Conservation (phyloP, 2,888 invertebrate species). For the Alviniconcha strummeri region DNA sequence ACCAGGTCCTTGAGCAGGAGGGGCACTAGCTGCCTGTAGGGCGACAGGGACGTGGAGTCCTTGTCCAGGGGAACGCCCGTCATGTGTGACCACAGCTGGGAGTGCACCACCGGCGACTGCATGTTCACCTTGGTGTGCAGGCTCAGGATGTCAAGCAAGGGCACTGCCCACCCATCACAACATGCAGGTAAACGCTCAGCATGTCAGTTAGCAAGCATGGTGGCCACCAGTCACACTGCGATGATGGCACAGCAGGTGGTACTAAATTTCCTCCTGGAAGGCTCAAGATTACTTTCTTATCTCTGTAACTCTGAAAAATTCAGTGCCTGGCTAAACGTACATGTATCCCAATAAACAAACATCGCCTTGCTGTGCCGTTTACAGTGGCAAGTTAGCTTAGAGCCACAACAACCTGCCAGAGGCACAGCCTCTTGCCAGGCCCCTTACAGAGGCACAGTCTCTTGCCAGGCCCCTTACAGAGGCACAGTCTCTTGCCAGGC, state of each 20-base stretch:
- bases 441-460: no score
- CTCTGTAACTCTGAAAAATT: no score
- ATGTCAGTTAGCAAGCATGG: background rate
- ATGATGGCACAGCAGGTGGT: background rate
- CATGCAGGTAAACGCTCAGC: no score
- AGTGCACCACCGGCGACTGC: constrained; percentile 72
- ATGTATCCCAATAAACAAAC: no score
- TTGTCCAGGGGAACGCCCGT: constrained; percentile 65
- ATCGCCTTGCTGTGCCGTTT: no score
- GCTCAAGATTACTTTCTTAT: no score
- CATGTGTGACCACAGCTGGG: constrained; percentile 70
- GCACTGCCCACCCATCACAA: constrained; percentile 79
- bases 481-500: no score
- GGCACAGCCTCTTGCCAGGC: no score
- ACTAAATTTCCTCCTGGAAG: background rate
- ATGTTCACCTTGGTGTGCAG: constrained; percentile 87
- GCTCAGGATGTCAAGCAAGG: constrained; percentile 89
- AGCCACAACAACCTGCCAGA: no score
- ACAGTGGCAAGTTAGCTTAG: no score
- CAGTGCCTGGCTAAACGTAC: no score
- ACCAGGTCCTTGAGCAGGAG: constrained; percentile 90
- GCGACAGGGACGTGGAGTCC: constrained; percentile 52
- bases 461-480: no score
- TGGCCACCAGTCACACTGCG: background rate
- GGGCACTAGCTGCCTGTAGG: constrained; percentile 81